Conservation (phyloP, 2,113 vertebrate genomes). For the Nesoenas mayeri region DNA sequence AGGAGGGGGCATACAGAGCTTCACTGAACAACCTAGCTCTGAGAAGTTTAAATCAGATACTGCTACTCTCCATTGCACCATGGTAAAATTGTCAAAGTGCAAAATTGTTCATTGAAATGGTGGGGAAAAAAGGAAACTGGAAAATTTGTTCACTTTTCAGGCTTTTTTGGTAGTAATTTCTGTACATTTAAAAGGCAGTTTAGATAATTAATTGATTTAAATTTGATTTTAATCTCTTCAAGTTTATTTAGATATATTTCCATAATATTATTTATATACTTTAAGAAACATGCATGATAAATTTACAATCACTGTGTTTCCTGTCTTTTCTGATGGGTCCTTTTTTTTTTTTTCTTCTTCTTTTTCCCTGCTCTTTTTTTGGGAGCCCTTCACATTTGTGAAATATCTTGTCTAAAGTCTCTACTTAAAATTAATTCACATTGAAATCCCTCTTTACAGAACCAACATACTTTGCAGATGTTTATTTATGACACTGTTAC, state of each 20-base stretch:
- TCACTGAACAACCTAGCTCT: background rate
- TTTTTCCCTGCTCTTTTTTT: background rate
- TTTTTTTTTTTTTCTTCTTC: accelerated
- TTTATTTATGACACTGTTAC: background rate
- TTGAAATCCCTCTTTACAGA: background rate
- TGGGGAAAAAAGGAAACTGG: background rate
- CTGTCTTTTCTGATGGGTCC: background rate
- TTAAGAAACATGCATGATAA: background rate
- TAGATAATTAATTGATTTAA: background rate
- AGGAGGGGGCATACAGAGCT: background rate
- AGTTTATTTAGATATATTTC: background rate
- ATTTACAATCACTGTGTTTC: background rate
- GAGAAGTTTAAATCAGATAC: background rate
- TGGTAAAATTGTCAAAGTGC: background rate
- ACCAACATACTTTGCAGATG: background rate
- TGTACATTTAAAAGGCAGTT: background rate
- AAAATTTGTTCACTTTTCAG: accelerated
- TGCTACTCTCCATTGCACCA: background rate
- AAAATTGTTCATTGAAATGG: background rate
- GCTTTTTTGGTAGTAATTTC: background rate
- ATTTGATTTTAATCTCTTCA: background rate
- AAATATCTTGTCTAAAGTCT: background rate
- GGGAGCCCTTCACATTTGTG: background rate
- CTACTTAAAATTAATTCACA: background rate
- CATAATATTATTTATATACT: background rate